These are phyloP conservation scores for Pardosa pseudoannulata DNA, from an alignment of 2,888 invertebrate genomes.

Conservation along the genomic window DNA sequence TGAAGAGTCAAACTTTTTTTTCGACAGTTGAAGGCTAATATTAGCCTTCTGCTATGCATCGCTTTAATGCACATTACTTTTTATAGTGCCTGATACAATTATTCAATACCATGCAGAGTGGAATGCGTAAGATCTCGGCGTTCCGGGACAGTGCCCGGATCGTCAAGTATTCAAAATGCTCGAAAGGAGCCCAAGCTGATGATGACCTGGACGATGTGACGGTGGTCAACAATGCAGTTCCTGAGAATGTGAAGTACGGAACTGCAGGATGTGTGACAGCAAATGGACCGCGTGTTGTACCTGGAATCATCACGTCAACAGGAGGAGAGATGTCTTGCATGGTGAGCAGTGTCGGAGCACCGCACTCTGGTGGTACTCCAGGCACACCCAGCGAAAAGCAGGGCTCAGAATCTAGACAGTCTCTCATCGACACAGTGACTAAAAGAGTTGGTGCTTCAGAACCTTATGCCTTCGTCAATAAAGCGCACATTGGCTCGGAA, in stretches of 20 bases:
- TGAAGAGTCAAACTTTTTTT: too few relatives aligned
- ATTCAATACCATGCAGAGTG: slow-evolving; percentile 7
- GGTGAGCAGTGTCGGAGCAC: slow-evolving; percentile 49
- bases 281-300: slow-evolving; percentile 82
- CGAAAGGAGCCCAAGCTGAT: slow-evolving; percentile 75
- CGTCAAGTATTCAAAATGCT: slow-evolving; percentile 78
- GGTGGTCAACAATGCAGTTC: slow-evolving; percentile 81
- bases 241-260: slow-evolving; percentile 81
- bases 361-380: slow-evolving; percentile 41
- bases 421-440: slow-evolving; percentile 85
- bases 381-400: slow-evolving; percentile 75
- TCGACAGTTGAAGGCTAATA: too few relatives aligned
- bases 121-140: slow-evolving; percentile 67
- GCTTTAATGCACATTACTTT: background rate
- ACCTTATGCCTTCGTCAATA: slow-evolving; percentile 84
- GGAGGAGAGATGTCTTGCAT: slow-evolving; percentile 73
- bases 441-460: slow-evolving; percentile 84
- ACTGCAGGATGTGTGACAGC: slow-evolving; percentile 80
- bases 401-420: slow-evolving; percentile 81
- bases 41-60: too few relatives aligned
- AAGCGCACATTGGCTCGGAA: slow-evolving; percentile 83
- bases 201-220: slow-evolving; percentile 80
- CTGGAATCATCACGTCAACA: slow-evolving; percentile 77
- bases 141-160: slow-evolving; percentile 74
- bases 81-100: background rate